Evolutionary conservation across 1,140 invertebrate species (phyloP).

Genomic region (Kradibia gibbosae): DNA sequence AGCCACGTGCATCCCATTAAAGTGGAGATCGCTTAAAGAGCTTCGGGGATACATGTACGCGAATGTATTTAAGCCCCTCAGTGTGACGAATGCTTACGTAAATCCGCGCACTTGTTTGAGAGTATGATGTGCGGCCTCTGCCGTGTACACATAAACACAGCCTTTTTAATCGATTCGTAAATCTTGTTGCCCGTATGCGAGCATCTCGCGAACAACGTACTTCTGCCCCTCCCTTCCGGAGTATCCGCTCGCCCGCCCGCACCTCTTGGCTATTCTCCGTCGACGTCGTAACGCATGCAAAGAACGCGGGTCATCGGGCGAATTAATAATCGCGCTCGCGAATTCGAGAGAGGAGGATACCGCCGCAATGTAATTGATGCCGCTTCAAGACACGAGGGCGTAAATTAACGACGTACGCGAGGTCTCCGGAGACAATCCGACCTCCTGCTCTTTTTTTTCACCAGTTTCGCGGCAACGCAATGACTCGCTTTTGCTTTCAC

Average conservation of each 20-base stretch:
- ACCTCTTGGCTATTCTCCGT: not conserved
- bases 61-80: constrained; percentile 26
- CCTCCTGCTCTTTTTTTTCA: too few species aligned
- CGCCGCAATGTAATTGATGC: constrained; percentile 12
- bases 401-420: not conserved
- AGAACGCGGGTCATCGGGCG: not conserved
- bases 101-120: not conserved
- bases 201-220: not conserved
- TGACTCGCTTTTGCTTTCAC: too few species aligned
- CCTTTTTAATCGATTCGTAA: constrained; percentile 33
- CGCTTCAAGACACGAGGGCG: not conserved
- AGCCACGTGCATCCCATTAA: constrained; percentile 49
- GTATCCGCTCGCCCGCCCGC: not conserved
- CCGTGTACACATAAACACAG: constrained; percentile 17
- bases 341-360: not conserved
- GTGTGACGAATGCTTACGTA: not conserved
- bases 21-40: constrained; percentile 19
- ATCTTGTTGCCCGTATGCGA: not conserved
- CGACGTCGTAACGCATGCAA: too few species aligned
- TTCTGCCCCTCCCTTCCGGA: not conserved
- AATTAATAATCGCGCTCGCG: constrained; percentile 13
- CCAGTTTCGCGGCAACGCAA: too few species aligned
- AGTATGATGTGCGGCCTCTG: not conserved
- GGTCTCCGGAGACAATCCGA: too few species aligned
- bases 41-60: not conserved